Conservation (phyloP, 1,140 invertebrate species). For the Muscidifurax raptorellus region DNA sequence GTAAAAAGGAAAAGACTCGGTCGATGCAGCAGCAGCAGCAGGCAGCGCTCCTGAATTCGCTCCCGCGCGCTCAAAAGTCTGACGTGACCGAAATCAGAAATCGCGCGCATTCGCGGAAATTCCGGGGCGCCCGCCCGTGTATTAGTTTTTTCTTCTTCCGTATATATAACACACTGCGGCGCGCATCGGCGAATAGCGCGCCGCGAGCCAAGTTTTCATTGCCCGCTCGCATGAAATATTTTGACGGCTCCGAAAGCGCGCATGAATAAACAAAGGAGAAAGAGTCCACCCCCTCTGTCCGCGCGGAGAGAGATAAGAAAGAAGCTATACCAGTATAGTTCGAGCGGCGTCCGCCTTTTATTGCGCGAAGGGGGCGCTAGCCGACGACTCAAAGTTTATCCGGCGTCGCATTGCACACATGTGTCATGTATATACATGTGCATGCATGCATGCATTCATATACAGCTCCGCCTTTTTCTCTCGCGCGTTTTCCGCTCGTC, state of each 20-base stretch:
- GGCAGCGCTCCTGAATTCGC: not conserved
- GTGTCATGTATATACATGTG: not conserved
- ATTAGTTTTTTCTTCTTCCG: conserved; percentile 28
- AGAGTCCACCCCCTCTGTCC: not conserved
- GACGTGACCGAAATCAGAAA: conserved; percentile 65
- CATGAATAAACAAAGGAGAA: conserved; percentile 66
- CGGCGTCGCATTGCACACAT: conserved; percentile 46
- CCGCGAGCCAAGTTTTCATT: conserved; percentile 65
- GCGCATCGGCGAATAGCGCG: not conserved
- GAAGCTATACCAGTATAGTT: not conserved
- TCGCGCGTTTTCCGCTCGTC: conserved; percentile 11
- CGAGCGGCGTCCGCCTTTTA: not conserved
- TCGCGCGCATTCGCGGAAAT: conserved; percentile 41
- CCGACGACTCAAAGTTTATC: conserved; percentile 26
- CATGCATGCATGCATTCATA: conserved; percentile 36
- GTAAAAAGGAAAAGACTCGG: conserved; percentile 44
- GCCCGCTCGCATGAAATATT: conserved; percentile 68
- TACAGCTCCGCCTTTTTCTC: conserved; percentile 54
- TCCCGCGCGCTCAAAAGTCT: conserved; percentile 15
- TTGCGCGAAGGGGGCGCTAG: not conserved
- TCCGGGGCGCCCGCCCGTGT: not conserved
- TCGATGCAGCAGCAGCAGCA: conserved; percentile 10
- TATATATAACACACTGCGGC: too few species aligned
- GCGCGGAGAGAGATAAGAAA: conserved; percentile 11
- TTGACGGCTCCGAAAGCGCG: conserved; percentile 48